phyloP scores from a whole-genome alignment of 2,888 invertebrate genomes.

The Agrotis ipsilon region DNA sequence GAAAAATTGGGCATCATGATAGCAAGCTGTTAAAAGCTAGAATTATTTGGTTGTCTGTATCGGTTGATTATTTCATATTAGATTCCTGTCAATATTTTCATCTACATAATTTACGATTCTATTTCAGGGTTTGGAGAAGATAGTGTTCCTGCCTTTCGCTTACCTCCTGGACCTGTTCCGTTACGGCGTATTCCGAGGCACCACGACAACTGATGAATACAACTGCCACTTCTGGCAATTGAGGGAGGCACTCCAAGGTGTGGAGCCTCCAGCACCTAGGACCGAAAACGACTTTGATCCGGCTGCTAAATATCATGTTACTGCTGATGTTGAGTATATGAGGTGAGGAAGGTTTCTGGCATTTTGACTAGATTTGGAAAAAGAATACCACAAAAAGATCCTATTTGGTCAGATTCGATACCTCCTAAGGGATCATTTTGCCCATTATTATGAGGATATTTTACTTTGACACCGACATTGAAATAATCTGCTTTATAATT shows the following conservation, averaged over 20 bases:
- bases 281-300: constrained; percentile 92
- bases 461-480: too few relatives aligned
- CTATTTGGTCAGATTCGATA: too few relatives aligned
- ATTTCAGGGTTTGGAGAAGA: constrained; percentile 92
- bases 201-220: constrained; percentile 91
- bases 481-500: too few relatives aligned
- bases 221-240: constrained; percentile 93
- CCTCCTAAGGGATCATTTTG: too few relatives aligned
- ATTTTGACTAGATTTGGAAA: too few relatives aligned
- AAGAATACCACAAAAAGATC: too few relatives aligned
- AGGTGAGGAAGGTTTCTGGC: constrained; percentile 83
- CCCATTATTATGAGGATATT: too few relatives aligned
- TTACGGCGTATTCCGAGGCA: constrained; percentile 93
- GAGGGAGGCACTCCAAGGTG: constrained; percentile 91
- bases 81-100: background rate
- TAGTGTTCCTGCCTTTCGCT: constrained; percentile 93
- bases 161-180: constrained; percentile 94
- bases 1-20: too few relatives aligned
- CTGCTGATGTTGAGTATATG: constrained; percentile 92
- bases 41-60: too few relatives aligned
- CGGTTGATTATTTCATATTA: too few relatives aligned
- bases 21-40: too few relatives aligned
- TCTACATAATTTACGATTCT: background rate
- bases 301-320: constrained; percentile 93
- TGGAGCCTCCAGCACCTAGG: constrained; percentile 92